Conservation (phyloP, 2,797 vertebrate species). For the Fratercula arctica region DNA sequence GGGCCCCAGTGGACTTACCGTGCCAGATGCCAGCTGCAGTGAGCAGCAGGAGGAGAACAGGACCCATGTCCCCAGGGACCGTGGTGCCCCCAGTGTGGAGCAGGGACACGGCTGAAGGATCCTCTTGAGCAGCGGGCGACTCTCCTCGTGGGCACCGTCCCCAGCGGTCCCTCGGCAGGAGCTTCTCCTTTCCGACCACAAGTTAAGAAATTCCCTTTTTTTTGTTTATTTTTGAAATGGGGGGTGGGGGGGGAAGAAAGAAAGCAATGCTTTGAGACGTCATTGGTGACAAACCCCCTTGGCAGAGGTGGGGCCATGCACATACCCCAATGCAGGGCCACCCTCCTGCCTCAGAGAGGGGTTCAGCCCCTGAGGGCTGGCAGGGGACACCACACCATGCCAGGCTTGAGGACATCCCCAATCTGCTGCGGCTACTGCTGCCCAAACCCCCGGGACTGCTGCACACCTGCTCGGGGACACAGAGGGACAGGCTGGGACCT, state of each 20-base stretch:
- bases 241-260: background rate
- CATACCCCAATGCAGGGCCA: background rate
- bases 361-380: background rate
- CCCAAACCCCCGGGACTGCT: background rate
- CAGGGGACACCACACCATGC: background rate
- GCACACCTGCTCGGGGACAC: accelerated
- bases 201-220: constrained; percentile 67
- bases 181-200: constrained; percentile 74
- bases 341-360: background rate
- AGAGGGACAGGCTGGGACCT: background rate
- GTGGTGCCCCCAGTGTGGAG: background rate
- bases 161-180: background rate
- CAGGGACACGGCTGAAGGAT: background rate
- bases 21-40: constrained; percentile 13
- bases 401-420: background rate
- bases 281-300: background rate
- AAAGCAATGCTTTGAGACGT: background rate
- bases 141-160: background rate
- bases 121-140: background rate
- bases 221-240: constrained; percentile 52
- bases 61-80: constrained; percentile 48
- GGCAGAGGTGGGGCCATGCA: background rate
- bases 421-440: background rate
- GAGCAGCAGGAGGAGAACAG: constrained; percentile 58
- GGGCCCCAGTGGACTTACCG: constrained; percentile 59